Percentiles rank a stretch among this genome's conserved stretches.
Evolutionary conservation across 2,888 invertebrate genomes (phyloP).

Genomic region (Coleophora deauratella): DNA sequence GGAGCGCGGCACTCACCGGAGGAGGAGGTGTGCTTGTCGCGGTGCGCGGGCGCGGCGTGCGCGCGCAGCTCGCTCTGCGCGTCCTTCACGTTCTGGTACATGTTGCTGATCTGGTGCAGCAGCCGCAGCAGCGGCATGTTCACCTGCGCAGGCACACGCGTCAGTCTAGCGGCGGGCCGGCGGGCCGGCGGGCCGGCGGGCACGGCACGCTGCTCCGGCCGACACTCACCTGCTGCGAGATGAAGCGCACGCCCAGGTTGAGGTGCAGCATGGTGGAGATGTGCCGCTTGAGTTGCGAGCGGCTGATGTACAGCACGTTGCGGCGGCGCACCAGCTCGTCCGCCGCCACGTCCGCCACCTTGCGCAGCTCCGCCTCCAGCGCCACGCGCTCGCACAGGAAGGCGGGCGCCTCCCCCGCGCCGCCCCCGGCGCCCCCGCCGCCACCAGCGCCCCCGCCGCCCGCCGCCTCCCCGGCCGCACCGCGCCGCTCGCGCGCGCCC

Average conservation of each 20-base stretch:
- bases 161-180: no score
- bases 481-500: slow-evolving; percentile 35
- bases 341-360: slow-evolving; percentile 91
- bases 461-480: slow-evolving; percentile 16
- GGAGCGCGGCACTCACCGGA: slow-evolving; percentile 31
- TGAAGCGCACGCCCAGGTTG: slow-evolving; percentile 89
- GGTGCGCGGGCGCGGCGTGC: slow-evolving; percentile 51
- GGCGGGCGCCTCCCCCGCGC: slow-evolving; percentile 75
- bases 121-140: slow-evolving; percentile 96
- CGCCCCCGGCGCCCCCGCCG: slow-evolving; percentile 64
- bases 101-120: slow-evolving; percentile 96
- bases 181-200: no score
- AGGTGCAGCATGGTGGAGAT: slow-evolving; percentile 95
- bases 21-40: slow-evolving; percentile 46
- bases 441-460: slow-evolving; percentile 25
- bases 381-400: slow-evolving; percentile 92
- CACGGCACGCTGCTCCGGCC: no score
- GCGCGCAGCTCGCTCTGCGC: slow-evolving; percentile 92
- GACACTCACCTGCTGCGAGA: slow-evolving; percentile 87
- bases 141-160: slow-evolving; percentile 64
- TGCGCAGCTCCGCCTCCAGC: slow-evolving; percentile 90
- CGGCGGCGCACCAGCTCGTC: slow-evolving; percentile 88
- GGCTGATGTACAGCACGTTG: slow-evolving; percentile 89
- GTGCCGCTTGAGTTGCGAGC: slow-evolving; percentile 91
- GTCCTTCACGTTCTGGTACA: slow-evolving; percentile 98